A percentile compares a stretch with the other conserved stretches of the same genome.
Evolutionary conservation across 2,888 invertebrate genomes (phyloP).

Genomic region (Phaedon cochleariae): DNA sequence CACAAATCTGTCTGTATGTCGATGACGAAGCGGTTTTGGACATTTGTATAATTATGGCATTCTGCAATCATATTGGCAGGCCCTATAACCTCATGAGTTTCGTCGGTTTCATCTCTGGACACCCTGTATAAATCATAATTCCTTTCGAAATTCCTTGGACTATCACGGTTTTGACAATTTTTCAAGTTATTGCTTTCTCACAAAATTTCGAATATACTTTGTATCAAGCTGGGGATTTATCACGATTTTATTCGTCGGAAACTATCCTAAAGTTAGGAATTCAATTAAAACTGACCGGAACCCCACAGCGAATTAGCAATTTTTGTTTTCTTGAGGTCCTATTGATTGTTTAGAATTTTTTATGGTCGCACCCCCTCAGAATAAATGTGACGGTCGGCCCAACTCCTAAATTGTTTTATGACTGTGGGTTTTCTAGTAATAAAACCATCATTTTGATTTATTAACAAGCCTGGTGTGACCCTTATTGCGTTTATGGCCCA

Average conservation of each 20-base stretch:
- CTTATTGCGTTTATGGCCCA: conserved; percentile 48
- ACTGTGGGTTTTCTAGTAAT: conserved; percentile 45
- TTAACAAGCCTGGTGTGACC: conserved; percentile 43
- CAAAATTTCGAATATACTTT: not conserved
- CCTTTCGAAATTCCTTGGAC: too few relatives aligned
- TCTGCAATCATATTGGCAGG: too few relatives aligned
- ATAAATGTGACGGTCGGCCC: conserved; percentile 28
- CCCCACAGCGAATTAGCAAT: conserved; percentile 34
- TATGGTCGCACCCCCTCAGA: conserved; percentile 31
- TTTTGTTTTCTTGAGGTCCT: conserved; percentile 21
- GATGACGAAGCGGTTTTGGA: too few relatives aligned
- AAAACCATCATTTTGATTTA: conserved; percentile 54
- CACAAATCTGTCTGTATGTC: too few relatives aligned
- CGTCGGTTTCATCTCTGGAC: too few relatives aligned
- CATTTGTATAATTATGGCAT: too few relatives aligned
- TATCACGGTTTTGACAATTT: too few relatives aligned
- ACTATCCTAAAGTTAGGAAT: conserved; percentile 13
- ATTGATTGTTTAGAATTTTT: conserved; percentile 28
- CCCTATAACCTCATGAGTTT: too few relatives aligned
- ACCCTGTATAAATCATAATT: too few relatives aligned
- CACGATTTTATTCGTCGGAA: conserved; percentile 9
- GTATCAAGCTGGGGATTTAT: conserved; percentile 8
- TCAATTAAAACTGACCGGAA: conserved; percentile 26
- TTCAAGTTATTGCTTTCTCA: too few relatives aligned
- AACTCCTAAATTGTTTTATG: conserved; percentile 45